Evolutionary conservation across 2,888 invertebrate species (phyloP).

Genomic region (Drosophila ustulata): DNA sequence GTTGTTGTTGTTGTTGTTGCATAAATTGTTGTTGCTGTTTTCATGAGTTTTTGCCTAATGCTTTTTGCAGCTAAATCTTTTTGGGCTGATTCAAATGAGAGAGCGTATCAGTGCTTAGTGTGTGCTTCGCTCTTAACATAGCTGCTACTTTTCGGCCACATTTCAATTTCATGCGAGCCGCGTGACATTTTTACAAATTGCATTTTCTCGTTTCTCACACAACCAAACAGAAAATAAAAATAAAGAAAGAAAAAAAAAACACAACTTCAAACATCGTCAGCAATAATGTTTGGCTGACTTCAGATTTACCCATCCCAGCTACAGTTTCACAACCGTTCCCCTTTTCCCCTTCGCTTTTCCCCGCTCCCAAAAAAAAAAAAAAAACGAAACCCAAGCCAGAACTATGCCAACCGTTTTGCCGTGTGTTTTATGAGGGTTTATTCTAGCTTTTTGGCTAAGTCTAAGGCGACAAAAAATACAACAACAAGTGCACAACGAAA

Average conservation of each 20-base stretch:
- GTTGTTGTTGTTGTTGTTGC: constrained; percentile 3
- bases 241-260: constrained; percentile 18
- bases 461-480: constrained; percentile 20
- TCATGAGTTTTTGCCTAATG: constrained; percentile 61
- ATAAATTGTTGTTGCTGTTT: constrained; percentile 13
- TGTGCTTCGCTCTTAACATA: neutral
- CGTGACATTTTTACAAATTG: constrained; percentile 72
- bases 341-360: neutral
- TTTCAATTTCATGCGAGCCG: constrained; percentile 52
- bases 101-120: constrained; percentile 31
- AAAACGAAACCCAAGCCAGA: constrained; percentile 3
- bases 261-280: constrained; percentile 57
- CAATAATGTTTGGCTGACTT: constrained; percentile 41
- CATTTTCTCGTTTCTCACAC: constrained; percentile 40
- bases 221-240: too few species aligned
- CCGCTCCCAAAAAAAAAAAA: neutral
- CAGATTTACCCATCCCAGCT: constrained; percentile 17
- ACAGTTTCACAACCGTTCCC: neutral
- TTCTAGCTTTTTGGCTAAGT: constrained; percentile 47
- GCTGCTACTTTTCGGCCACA: constrained; percentile 22
- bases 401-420: constrained; percentile 45
- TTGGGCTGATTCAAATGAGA: constrained; percentile 56
- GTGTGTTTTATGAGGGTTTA: constrained; percentile 69
- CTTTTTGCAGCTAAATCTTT: constrained; percentile 40
- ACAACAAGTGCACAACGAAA: neutral